phyloP scores from a whole-genome alignment of 2,113 vertebrate species.

The Lipophrys pholis region DNA sequence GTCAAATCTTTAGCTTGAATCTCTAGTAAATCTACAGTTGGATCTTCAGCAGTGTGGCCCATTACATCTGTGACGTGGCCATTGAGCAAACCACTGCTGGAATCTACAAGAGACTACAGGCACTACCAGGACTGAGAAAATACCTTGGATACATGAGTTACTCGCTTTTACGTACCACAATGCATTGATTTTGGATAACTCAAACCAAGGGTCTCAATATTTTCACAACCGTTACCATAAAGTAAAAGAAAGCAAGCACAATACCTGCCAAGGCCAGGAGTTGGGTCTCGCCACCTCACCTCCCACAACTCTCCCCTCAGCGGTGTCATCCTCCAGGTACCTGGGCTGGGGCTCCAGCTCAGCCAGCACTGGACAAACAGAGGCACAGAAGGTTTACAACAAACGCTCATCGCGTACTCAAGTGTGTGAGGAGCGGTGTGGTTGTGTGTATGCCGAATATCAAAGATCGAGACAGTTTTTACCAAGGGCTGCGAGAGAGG shows the following conservation, averaged over 20 bases:
- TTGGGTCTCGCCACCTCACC: slow-evolving; percentile 82
- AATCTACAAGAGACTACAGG: no score
- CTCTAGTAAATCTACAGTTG: no score
- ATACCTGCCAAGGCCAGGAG: slow-evolving; percentile 93
- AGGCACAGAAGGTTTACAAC: slow-evolving; percentile 7
- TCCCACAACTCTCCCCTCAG: slow-evolving; percentile 85
- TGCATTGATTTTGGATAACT: background rate
- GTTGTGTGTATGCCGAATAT: slow-evolving; percentile 1
- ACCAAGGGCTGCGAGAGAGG: slow-evolving; percentile 84
- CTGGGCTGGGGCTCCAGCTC: slow-evolving; percentile 81
- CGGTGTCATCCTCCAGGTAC: slow-evolving; percentile 61
- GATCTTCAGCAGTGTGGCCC: no score
- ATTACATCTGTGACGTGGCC: no score
- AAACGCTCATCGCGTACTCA: background rate
- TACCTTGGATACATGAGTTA: background rate
- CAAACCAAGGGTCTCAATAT: background rate
- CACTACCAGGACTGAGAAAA: no score
- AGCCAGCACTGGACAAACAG: slow-evolving; percentile 72
- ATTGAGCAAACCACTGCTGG: no score
- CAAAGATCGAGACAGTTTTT: slow-evolving; percentile 54
- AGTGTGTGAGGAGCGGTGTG: background rate
- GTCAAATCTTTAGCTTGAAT: no score
- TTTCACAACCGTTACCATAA: background rate
- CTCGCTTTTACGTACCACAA: background rate
- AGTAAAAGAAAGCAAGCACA: background rate